phyloP scores from a whole-genome alignment of 2,113 vertebrate genomes.

The Taxidea taxus region DNA sequence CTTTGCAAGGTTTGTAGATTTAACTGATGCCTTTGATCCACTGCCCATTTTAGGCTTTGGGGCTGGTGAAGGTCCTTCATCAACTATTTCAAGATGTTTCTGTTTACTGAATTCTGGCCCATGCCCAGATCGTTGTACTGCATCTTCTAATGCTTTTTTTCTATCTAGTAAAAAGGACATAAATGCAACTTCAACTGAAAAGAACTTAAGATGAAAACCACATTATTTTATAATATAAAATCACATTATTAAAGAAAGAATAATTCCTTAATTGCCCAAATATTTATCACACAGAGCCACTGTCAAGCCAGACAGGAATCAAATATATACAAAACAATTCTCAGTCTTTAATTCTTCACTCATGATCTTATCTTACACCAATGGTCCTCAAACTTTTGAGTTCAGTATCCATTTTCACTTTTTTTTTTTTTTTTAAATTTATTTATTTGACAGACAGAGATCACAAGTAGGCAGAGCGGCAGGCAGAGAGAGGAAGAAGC shows the following conservation, averaged over 20 bases:
- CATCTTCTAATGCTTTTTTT: constrained; percentile 76
- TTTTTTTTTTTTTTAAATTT: too few species aligned
- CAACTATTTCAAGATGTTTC: constrained; percentile 71
- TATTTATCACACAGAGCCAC: background rate
- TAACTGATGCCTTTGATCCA: constrained; percentile 60
- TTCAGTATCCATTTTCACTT: background rate
- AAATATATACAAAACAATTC: background rate
- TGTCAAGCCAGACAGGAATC: background rate
- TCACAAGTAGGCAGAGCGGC: too few species aligned
- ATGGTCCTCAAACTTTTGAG: background rate
- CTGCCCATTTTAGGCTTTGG: constrained; percentile 53
- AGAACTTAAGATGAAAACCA: constrained; percentile 18
- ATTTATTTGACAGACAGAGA: too few species aligned
- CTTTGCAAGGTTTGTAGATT: constrained; percentile 49
- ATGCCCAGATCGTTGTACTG: constrained; percentile 73
- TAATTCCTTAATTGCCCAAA: background rate
- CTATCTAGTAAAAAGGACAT: constrained; percentile 69
- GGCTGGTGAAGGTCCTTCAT: constrained; percentile 64
- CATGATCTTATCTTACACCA: background rate
- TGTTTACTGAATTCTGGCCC: constrained; percentile 77
- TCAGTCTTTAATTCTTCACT: background rate
- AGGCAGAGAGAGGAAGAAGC: too few species aligned
- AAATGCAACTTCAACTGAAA: background rate
- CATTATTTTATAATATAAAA: background rate
- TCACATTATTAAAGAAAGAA: background rate